Evolutionary conservation across 2,113 vertebrate genomes (phyloP).

Genomic region (Syngnathus floridae): DNA sequence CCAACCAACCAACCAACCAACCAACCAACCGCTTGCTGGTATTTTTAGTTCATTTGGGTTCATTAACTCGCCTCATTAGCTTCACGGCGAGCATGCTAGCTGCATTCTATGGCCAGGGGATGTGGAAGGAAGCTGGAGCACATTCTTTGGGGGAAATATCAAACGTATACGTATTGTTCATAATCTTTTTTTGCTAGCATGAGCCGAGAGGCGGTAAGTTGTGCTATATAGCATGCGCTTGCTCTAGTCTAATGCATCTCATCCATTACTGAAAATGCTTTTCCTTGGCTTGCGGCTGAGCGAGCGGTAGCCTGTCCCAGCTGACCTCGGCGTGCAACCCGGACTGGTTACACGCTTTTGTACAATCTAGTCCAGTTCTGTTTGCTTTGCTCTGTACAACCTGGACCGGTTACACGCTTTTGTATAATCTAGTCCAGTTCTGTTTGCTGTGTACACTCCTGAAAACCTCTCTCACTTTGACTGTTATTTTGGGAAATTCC

Average conservation of each 20-base stretch:
- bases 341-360: no score
- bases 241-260: neutral
- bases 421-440: neutral
- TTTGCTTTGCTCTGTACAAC: neutral
- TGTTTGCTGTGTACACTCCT: neutral
- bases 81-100: no score
- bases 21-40: neutral
- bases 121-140: neutral
- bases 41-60: neutral
- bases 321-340: no score
- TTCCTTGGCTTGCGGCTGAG: neutral
- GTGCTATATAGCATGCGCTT: neutral
- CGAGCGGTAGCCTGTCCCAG: no score
- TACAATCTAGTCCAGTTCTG: no score
- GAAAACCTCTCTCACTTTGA: neutral
- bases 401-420: neutral
- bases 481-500: neutral
- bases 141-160: neutral
- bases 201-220: neutral
- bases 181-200: neutral
- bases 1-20: no score
- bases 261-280: neutral
- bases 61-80: no score
- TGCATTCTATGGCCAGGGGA: no score
- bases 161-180: neutral